phyloP scores from a whole-genome alignment of 2,113 vertebrate genomes.

The Microtus oregoni region DNA sequence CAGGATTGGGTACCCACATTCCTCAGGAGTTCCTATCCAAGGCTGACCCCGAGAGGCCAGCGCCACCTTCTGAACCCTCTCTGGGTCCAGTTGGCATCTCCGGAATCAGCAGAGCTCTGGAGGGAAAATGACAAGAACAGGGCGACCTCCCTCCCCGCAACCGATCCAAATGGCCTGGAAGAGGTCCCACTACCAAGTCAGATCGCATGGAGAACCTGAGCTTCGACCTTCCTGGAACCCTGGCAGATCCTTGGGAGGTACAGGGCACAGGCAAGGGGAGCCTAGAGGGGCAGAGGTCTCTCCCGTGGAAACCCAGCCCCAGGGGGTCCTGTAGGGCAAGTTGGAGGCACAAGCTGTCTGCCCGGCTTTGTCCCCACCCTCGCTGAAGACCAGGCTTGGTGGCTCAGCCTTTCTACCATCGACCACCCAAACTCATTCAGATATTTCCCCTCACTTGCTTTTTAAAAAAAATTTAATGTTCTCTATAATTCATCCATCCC shows the following conservation, averaged over 20 bases:
- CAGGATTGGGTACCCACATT: neutral
- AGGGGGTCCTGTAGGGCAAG: neutral
- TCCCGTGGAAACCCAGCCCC: neutral
- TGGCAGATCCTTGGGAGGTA: neutral
- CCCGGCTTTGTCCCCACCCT: neutral
- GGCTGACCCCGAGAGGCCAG: neutral
- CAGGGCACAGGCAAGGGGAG: neutral
- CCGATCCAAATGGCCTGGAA: neutral
- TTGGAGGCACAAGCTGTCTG: neutral
- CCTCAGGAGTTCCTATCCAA: neutral
- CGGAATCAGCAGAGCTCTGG: neutral
- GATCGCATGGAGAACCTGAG: neutral
- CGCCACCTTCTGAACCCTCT: neutral
- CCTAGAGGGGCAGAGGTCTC: neutral
- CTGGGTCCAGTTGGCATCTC: neutral
- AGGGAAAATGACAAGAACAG: neutral
- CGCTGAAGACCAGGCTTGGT: conserved; percentile 75
- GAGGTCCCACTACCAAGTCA: neutral
- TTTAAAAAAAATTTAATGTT: conserved; percentile 97
- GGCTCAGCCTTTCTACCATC: conserved; percentile 91
- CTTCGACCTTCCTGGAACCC: neutral
- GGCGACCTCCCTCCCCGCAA: neutral
- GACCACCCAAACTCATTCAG: conserved; percentile 98
- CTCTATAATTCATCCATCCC: conserved; percentile 98
- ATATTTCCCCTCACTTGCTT: conserved; percentile 93